Conservation (phyloP, 2,113 vertebrate species). For the Toxostoma redivivum region DNA sequence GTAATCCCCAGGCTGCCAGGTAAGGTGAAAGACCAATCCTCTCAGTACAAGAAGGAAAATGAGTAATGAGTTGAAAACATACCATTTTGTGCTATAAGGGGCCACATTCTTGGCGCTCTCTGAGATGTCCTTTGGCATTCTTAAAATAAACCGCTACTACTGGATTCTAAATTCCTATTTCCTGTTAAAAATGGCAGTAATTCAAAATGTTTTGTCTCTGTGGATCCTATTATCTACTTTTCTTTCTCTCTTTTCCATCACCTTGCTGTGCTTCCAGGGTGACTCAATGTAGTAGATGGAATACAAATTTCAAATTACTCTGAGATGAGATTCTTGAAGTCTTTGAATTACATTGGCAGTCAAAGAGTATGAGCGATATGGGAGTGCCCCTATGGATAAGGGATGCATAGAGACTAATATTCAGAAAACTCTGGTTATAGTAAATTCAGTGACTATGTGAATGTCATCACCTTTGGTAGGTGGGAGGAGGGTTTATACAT, state of each 20-base stretch:
- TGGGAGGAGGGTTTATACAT: not conserved
- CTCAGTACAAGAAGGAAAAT: not conserved
- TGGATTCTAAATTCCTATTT: not conserved
- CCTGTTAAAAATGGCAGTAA: not conserved
- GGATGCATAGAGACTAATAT: not conserved
- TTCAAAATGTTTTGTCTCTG: not conserved
- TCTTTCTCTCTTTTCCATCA: not conserved
- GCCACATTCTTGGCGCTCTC: not conserved
- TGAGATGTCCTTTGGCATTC: not conserved
- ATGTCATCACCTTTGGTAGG: not conserved
- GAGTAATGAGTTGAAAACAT: not conserved
- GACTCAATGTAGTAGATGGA: not conserved
- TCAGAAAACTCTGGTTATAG: not conserved
- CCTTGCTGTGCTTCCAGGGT: accelerated
- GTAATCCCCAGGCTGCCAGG: not conserved
- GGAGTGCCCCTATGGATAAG: not conserved
- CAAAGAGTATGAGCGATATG: not conserved
- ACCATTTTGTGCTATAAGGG: not conserved
- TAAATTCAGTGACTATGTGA: not conserved
- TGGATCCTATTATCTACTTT: not conserved
- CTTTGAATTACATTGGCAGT: not conserved
- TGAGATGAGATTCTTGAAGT: not conserved
- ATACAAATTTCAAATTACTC: not conserved
- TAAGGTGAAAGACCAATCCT: not conserved
- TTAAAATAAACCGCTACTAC: not conserved